Evolutionary conservation across 2,888 invertebrate genomes (phyloP), one percentile per base, ranked within the genome.

Genomic region (Zelleria hepariella): DNA sequence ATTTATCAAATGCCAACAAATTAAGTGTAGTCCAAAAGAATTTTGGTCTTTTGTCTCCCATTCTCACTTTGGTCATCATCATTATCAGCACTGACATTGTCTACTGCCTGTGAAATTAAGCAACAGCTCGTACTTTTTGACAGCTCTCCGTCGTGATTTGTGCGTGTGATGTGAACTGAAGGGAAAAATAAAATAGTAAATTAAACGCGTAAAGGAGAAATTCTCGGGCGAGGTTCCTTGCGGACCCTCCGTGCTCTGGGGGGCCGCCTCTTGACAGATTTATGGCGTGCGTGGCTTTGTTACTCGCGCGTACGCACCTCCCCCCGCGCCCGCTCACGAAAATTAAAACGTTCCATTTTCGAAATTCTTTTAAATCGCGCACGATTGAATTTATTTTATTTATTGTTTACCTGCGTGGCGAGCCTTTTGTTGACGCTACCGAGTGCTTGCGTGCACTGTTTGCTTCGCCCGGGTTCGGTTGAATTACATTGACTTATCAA

Each of bases 201-300:
- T 42, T 42, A 15, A 42, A 42, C 32, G 32, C 15, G 32, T 23
- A 54, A 23, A 23, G n/a, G 8, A 25, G 72, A 68, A 71, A 67
- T 15, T 42, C 32, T 42, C 32, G 32, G 63, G 61, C 62, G 61
- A 59, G 67, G 71, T 74, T 66, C 64, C 70, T 72, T 76, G 77
- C 75, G 70, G 72, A 77, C 77, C 70, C 75, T 78, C 73, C 77
- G 72, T 75, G 64, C 49, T 60, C 51, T 60, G 76, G 77, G 78
- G 78, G 80, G 74, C 73, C 72, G 67, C 20, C 71, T 70, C 70
- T 67, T 85, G 85, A 83, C 83, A 84, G 85, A 85, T 84, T 84
- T 85, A 85, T 79, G 68, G 80, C 79, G 76, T 78, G 78, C 79
- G 80, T 77, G 80, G 79, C 75, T 59, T 61, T 71, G 77, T 75